phyloP scores from a whole-genome alignment of 2,113 vertebrate genomes.

The Calidris pygmaea region DNA sequence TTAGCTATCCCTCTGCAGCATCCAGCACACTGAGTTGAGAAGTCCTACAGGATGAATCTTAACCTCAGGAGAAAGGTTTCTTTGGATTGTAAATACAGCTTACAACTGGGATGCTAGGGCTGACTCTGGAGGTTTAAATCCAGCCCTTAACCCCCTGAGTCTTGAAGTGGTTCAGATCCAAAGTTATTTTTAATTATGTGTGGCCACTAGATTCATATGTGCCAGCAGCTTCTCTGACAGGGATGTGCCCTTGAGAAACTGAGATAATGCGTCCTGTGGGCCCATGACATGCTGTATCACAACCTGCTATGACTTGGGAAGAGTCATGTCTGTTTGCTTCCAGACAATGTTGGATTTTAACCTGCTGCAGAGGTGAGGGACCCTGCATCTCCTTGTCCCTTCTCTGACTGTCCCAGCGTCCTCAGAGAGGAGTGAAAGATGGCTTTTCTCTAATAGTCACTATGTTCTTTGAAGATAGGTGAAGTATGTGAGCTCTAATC shows the following conservation, averaged over 20 bases:
- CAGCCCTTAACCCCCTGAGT: background rate
- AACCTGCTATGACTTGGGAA: background rate
- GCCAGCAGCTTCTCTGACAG: background rate
- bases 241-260: background rate
- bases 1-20: background rate
- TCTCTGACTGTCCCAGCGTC: background rate
- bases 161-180: background rate
- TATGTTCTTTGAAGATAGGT: background rate
- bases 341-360: background rate
- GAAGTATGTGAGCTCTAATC: background rate
- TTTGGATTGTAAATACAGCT: background rate
- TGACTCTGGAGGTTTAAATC: background rate
- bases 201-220: background rate
- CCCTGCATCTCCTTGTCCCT: background rate
- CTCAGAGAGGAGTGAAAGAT: background rate
- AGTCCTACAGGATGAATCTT: background rate
- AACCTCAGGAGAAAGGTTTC: background rate
- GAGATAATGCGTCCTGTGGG: background rate
- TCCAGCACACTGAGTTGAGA: background rate
- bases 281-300: fast-evolving
- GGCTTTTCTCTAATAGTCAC: background rate
- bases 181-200: background rate
- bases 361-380: background rate
- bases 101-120: background rate
- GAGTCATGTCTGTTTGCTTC: background rate